Evolutionary conservation across 2,888 invertebrate genomes (phyloP), one percentile per base, ranked within the genome.

Genomic region (Sylvicola cinctus): DNA sequence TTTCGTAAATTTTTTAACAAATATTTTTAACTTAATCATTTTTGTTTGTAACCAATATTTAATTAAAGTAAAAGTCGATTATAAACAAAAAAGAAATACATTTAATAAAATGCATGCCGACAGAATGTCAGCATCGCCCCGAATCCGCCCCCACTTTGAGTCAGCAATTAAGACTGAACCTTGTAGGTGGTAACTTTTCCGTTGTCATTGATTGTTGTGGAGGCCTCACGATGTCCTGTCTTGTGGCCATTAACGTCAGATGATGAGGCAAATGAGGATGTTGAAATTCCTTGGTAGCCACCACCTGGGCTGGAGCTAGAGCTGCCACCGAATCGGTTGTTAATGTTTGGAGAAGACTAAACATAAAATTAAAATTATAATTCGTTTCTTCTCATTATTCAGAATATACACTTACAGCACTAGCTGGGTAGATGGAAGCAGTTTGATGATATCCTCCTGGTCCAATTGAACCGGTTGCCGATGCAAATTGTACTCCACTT

Each of bases 121-220:
- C n/a, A n/a, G n/a, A n/a, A n/a, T n/a, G n/a, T n/a, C n/a, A n/a
- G n/a, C n/a, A n/a, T n/a, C n/a, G n/a, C n/a, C n/a, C n/a, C n/a
- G n/a, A n/a, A n/a, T n/a, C n/a, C n/a, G 11, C 27, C 33, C 25
- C 5, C 20, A n/a, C n/a, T n/a, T n/a, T n/a, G n/a, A n/a, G n/a
- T n/a, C n/a, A n/a, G n/a, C n/a, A n/a, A n/a, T 45, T 55, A 56
- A n/a, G 51, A 51, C 36, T 52, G 45, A 28, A 49, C 47, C 27
- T 46, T 46, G 36, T 74, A 74, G 31, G 64, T 63, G 35, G 70
- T 68, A 29, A 79, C 48, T 48, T 70, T 72, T 40, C 81, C 81
- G 47, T 81, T 78, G 44, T 79, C 69, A 47, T 80, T 74, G 34
- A 79, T 61, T 1, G 67, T 60, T 7, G 79, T 75, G 29, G 69